Evolutionary conservation across 1,140 invertebrate species (phyloP), one percentile per base, ranked within the genome.

Genomic region (Achroia grisella): DNA sequence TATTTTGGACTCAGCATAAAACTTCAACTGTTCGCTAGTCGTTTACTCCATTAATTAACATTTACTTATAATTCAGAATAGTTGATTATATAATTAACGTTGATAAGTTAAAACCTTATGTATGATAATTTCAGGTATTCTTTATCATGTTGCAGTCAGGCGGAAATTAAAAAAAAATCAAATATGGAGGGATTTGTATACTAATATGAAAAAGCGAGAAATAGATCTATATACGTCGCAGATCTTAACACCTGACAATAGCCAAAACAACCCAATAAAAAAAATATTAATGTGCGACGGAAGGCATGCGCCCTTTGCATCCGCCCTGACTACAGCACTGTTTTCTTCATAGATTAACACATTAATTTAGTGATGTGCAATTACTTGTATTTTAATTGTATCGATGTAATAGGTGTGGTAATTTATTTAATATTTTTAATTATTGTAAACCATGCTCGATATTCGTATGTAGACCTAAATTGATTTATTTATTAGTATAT

Each of bases 401-500:
- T 71, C 52, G 67, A 60, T 62, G 52, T 66, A 62, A 49, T 78
- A 77, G 67, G 66, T 66, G 72, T 77, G 71, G 59, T 40, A 23
- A 59, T 73, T 75, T 74, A 23, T 23, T 23, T 23, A 23, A 23
- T 23, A 23, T 23, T 47, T 52, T 15, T 52, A 13, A 52, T 39
- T 46, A 42, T 39, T 32, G 31, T 51, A 54, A 53, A 35, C 10
- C 12, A 47, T 39, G 56, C 44, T 53, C 47, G 41, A 46, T 31
- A 50, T 33, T 64, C 54, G 50, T 55, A 47, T 53, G 55, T 63
- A 50, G 39, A 64, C 52, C 58, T 64, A 65, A 75, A 77, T 78
- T 78, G 67, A 83, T 77, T 83, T 77, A 78, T 80, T 83, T 83
- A 83, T 77, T 83, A 80, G 77, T 54, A 47, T 77, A 71, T 64